Evolutionary conservation across 2,797 vertebrate genomes (phyloP).

Genomic region (Glossophaga mutica): DNA sequence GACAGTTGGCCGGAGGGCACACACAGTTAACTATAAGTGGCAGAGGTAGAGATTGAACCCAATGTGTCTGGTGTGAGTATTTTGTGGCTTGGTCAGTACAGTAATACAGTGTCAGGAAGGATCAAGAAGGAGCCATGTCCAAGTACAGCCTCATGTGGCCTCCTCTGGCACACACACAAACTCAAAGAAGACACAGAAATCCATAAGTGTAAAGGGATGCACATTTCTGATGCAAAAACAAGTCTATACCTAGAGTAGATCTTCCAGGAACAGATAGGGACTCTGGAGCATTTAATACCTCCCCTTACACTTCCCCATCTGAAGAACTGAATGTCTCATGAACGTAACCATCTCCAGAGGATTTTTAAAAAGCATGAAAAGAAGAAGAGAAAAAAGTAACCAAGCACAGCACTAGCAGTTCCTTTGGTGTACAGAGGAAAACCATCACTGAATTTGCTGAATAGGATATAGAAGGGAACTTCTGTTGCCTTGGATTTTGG

Average conservation of each 20-base stretch:
- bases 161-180: background rate
- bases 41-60: background rate
- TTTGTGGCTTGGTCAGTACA: background rate
- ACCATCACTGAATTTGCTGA: background rate
- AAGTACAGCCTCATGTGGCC: background rate
- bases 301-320: too few species aligned
- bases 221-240: background rate
- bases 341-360: background rate
- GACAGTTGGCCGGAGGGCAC: background rate
- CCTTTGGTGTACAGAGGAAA: background rate
- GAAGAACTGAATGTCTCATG: background rate
- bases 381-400: background rate
- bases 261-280: background rate
- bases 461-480: background rate
- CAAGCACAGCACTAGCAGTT: background rate
- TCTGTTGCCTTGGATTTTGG: background rate
- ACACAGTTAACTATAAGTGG: background rate
- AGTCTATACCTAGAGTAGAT: background rate
- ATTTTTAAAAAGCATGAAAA: background rate
- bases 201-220: background rate
- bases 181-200: background rate
- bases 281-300: background rate
- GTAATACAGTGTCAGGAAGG: background rate
- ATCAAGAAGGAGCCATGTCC: background rate
- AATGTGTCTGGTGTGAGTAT: background rate